phyloP scores from a whole-genome alignment of 2,113 vertebrate genomes.

The Melanostigma gelatinosum region DNA sequence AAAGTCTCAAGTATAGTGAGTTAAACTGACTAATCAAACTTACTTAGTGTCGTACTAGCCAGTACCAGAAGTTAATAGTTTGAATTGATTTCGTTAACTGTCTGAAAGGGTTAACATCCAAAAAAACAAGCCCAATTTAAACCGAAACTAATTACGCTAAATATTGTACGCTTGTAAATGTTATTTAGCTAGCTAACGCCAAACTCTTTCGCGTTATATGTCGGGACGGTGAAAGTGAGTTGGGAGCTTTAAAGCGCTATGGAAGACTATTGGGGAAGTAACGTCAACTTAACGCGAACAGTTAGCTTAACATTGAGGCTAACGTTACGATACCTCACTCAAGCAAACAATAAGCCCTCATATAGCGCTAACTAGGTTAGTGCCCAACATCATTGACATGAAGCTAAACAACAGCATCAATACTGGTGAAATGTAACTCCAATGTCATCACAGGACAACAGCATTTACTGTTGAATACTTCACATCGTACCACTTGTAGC shows the following conservation, averaged over 20 bases:
- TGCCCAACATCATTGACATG: accelerated
- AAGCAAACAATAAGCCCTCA: neutral
- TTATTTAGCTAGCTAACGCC: neutral
- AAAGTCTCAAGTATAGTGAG: neutral
- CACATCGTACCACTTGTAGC: constrained; percentile 64
- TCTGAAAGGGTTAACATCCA: neutral
- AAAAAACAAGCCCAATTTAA: neutral
- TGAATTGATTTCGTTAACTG: neutral
- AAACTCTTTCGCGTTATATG: neutral
- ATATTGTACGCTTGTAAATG: neutral
- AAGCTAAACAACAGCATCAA: neutral
- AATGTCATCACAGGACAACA: neutral
- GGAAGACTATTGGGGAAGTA: constrained; percentile 42
- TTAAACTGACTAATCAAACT: neutral
- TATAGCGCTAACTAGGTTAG: neutral
- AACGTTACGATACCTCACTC: neutral
- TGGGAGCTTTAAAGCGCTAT: neutral
- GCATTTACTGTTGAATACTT: neutral
- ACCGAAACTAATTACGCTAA: neutral
- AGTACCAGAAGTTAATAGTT: neutral
- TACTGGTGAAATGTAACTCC: neutral
- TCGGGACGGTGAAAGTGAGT: accelerated
- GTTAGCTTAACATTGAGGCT: constrained; percentile 44
- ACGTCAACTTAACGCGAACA: constrained; percentile 30
- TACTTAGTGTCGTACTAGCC: neutral